Evolutionary conservation across 2,888 invertebrate genomes (phyloP), one percentile per base, ranked within the genome.

Genomic region (Thecocarcelia acutangulata): DNA sequence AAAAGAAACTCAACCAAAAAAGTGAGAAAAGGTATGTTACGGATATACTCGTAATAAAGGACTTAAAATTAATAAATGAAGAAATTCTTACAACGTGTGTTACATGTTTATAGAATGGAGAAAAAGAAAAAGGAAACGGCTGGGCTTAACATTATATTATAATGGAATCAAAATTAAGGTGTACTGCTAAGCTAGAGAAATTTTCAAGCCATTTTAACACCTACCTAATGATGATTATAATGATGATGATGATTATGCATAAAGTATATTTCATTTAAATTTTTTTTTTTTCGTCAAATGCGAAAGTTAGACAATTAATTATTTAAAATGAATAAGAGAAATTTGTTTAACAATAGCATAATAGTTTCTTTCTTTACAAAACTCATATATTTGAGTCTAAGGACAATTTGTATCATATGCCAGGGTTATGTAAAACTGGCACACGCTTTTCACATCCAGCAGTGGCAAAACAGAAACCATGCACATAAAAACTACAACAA

Each of bases 111-210:
- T 28, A 28, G 3, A 28, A n/a, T n/a, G n/a, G 24, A 24, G 5
- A 24, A 5, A 24, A 24, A 24, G n/a, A n/a, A n/a, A n/a, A n/a
- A n/a, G n/a, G n/a, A n/a, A n/a, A n/a, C n/a, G n/a, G 33, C 33
- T 24, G 2, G 33, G 33, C 33, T 33, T 33, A 33, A 33, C 1
- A 33, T 33, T 33, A 33, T 9, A 33, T 33, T 33, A 33, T 33
- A 9, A 33, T 33, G 8, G 8, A 33, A 9, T 33, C 59, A 78
- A 78, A 78, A 72, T 78, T 58, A 78, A 78, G 78, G 72, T 78
- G 70, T 66, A 5, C 9, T 8, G 33, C 9, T 33, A 33, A 33
- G 9, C 33, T 9, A 33, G 33, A 33, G 33, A 9, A 33, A 33
- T 33, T 33, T 8, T 13, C 15, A 40, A 56, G 37, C 21, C 19